A percentile compares a stretch with the other conserved stretches of the same genome.
phyloP scores from a whole-genome alignment of 2,888 invertebrate species.

The Xylophagus ater region DNA sequence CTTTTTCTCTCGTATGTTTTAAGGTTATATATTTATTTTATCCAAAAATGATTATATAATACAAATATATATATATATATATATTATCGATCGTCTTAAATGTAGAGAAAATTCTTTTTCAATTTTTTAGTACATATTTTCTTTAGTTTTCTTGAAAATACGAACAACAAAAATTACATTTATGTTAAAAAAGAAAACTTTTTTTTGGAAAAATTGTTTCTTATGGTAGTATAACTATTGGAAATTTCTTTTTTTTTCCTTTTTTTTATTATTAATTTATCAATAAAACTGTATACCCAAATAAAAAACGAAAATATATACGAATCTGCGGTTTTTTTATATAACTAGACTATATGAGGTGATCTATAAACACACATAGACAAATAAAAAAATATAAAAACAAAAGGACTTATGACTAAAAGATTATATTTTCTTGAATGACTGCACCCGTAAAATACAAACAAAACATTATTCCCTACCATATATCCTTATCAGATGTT shows the following conservation, averaged over 20 bases:
- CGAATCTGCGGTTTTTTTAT: not conserved
- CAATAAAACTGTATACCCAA: not conserved
- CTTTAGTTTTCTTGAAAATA: constrained; percentile 1
- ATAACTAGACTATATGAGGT: too few relatives aligned
- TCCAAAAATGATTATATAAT: too few relatives aligned
- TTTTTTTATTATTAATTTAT: not conserved
- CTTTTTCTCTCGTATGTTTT: too few relatives aligned
- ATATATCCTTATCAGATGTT: too few relatives aligned
- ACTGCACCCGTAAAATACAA: too few relatives aligned
- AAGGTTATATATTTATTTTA: too few relatives aligned
- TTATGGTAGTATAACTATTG: not conserved
- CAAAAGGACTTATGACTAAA: not conserved
- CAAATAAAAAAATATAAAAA: not conserved
- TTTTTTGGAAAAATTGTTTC: not conserved
- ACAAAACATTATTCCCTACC: too few relatives aligned
- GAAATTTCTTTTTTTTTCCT: not conserved
- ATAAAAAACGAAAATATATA: not conserved
- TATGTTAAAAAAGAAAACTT: not conserved
- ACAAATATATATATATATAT: too few relatives aligned
- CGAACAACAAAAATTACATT: not conserved
- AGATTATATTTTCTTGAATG: not conserved
- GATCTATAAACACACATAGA: too few relatives aligned
- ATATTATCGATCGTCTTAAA: too few relatives aligned
- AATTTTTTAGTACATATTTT: too few relatives aligned
- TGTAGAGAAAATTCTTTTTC: too few relatives aligned